Evolutionary conservation across 2,113 vertebrate genomes (phyloP).

Genomic region (Malaclemys terrapin): DNA sequence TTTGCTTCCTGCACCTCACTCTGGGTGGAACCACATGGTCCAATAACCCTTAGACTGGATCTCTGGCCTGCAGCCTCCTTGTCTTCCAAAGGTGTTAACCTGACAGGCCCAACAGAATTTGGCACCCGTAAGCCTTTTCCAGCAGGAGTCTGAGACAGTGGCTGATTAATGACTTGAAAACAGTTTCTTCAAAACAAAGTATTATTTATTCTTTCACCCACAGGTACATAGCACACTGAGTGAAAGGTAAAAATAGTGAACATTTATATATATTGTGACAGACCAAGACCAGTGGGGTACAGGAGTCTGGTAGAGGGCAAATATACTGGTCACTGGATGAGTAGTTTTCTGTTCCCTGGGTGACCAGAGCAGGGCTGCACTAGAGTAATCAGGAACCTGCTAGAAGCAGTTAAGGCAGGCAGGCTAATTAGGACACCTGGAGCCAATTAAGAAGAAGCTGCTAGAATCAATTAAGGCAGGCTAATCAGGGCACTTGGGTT

Average conservation of each 20-base stretch:
- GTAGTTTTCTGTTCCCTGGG: no score
- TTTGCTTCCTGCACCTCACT: background rate
- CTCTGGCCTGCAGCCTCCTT: background rate
- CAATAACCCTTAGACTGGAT: background rate
- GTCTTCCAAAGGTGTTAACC: background rate
- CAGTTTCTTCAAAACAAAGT: background rate
- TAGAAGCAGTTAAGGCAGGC: no score
- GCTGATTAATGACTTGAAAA: background rate
- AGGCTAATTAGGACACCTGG: no score
- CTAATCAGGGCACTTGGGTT: no score
- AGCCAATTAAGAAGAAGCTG: no score
- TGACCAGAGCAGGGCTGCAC: no score
- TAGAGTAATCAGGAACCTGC: no score
- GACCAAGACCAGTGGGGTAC: no score
- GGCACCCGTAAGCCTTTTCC: background rate
- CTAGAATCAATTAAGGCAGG: no score
- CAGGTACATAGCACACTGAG: background rate
- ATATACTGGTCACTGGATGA: no score
- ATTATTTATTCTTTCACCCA: background rate
- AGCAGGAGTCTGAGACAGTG: background rate
- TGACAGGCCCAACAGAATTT: background rate
- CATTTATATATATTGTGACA: no score
- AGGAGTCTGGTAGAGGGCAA: no score
- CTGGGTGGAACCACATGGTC: background rate
- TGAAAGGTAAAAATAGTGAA: background rate